A percentile compares a stretch with the other conserved stretches of the same genome.
Evolutionary conservation across 2,113 vertebrate species (phyloP).

Genomic region (Cercopithecus mona): DNA sequence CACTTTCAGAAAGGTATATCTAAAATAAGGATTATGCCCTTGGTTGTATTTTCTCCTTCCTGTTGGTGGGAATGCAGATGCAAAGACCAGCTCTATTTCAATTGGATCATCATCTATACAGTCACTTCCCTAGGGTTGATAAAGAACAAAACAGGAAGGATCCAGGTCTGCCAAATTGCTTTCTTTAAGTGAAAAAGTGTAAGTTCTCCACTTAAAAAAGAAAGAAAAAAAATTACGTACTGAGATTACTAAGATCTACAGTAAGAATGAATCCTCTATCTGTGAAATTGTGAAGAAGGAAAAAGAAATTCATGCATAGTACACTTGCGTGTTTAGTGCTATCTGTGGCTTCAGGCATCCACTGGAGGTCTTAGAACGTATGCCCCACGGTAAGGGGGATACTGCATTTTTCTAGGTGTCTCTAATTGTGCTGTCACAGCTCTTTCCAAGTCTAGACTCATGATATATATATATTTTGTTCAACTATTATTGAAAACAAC

Average conservation of each 20-base stretch:
- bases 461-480: not conserved
- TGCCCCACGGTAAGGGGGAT: not conserved
- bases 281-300: not conserved
- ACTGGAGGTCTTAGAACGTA: not conserved
- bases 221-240: not conserved
- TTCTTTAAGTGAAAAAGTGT: not conserved
- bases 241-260: not conserved
- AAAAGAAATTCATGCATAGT: not conserved
- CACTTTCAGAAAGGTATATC: not conserved
- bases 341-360: not conserved
- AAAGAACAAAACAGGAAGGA: not conserved
- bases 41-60: not conserved
- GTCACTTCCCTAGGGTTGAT: not conserved
- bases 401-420: not conserved
- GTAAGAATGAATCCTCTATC: not conserved
- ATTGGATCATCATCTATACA: not conserved
- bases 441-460: not conserved
- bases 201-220: not conserved
- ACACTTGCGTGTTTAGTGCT: not conserved
- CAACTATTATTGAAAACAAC: not conserved
- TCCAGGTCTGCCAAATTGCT: not conserved
- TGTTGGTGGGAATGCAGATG: not conserved
- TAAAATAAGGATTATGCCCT: not conserved
- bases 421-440: not conserved
- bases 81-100: not conserved